Conservation (phyloP, 2,888 invertebrate species). For the Vandiemenella viatica region DNA sequence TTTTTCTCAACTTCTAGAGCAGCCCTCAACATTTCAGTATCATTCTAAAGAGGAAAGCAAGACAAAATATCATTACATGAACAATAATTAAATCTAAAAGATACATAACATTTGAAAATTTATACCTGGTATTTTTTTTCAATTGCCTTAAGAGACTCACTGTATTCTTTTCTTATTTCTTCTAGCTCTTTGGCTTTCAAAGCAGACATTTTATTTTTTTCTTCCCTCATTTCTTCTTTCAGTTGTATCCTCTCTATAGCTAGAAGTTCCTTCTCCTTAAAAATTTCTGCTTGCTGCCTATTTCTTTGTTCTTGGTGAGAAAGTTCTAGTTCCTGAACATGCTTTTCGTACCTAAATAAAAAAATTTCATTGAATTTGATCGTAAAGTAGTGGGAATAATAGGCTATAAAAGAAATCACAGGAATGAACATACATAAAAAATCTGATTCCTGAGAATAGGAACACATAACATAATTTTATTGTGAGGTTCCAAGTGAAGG, state of each 20-base stretch:
- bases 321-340: constrained; percentile 38
- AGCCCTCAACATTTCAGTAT: constrained; percentile 40
- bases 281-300: constrained; percentile 33
- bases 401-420: no score
- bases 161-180: constrained; percentile 33
- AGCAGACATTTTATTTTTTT: constrained; percentile 15
- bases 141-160: constrained; percentile 34
- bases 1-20: constrained; percentile 45
- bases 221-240: constrained; percentile 18
- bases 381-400: no score
- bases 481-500: no score
- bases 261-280: constrained; percentile 30
- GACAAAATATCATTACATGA: not conserved
- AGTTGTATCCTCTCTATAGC: constrained; percentile 6
- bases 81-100: not conserved
- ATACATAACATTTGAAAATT: not conserved
- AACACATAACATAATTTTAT: no score
- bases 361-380: no score
- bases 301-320: constrained; percentile 38
- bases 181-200: constrained; percentile 27
- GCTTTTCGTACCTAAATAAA: constrained; percentile 33
- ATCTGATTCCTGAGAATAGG: no score
- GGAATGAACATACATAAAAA: no score
- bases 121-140: constrained; percentile 28
- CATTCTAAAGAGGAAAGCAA: constrained; percentile 25